Conservation (phyloP, 2,113 vertebrate species). For the Dolichotis patagonum region DNA sequence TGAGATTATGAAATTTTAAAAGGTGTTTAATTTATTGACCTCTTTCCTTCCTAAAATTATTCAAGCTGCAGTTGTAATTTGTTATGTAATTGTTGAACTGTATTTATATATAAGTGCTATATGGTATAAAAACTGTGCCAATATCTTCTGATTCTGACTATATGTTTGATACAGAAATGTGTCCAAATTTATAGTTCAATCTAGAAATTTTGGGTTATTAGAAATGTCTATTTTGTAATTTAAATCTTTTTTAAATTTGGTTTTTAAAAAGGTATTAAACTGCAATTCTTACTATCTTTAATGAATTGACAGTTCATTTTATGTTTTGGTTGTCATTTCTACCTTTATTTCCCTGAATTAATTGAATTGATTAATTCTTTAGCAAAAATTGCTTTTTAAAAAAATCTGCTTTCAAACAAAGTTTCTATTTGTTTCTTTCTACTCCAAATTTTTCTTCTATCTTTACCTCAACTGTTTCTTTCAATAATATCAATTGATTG, state of each 20-base stretch:
- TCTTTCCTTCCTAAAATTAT: slow-evolving; percentile 13
- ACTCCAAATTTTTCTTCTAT: background rate
- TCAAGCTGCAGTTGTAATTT: background rate
- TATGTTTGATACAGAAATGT: background rate
- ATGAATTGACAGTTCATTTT: background rate
- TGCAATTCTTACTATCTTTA: background rate
- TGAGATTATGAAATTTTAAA: slow-evolving; percentile 8
- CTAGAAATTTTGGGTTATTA: background rate
- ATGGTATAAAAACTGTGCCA: background rate
- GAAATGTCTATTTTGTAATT: background rate
- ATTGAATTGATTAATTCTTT: slow-evolving; percentile 5
- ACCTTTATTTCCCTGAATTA: background rate
- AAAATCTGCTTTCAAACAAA: background rate
- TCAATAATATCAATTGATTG: background rate
- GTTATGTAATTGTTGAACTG: background rate
- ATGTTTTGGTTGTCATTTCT: background rate
- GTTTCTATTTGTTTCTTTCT: background rate
- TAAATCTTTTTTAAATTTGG: background rate
- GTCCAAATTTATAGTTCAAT: background rate
- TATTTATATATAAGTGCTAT: background rate
- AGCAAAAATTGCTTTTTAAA: background rate
- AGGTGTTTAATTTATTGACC: background rate
- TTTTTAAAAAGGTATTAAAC: background rate
- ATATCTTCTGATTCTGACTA: background rate
- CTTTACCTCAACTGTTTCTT: background rate